phyloP scores from a whole-genome alignment of 1,140 invertebrate species.

The Pogonomyrmex californicus region DNA sequence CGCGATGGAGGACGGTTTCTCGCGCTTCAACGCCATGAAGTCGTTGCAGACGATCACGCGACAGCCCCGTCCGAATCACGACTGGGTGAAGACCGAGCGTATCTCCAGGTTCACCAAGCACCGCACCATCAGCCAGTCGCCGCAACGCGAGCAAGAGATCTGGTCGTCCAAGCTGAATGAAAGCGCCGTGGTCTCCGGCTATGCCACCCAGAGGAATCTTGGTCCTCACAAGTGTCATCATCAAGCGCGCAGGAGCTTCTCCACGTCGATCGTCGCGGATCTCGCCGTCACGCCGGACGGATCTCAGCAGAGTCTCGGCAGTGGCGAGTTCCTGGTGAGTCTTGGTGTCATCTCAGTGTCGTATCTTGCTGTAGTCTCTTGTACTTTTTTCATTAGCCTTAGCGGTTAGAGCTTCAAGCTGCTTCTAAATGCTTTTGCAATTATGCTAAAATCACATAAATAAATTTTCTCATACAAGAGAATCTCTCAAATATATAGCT shows the following conservation, averaged over 20 bases:
- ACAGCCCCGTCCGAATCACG: conserved; percentile 81
- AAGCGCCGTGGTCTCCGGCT: conserved; percentile 68
- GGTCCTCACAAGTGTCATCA: conserved; percentile 78
- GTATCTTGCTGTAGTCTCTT: conserved; percentile 13
- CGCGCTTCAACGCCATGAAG: conserved; percentile 79
- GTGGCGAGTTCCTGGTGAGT: conserved; percentile 81
- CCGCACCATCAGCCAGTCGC: conserved; percentile 80
- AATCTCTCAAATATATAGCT: background rate
- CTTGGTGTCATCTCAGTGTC: conserved; percentile 58
- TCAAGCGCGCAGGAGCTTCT: conserved; percentile 81
- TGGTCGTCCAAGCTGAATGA: conserved; percentile 79
- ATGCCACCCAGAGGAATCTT: conserved; percentile 73
- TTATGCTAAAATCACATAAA: background rate
- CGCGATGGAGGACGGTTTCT: conserved; percentile 79
- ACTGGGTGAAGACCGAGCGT: conserved; percentile 81
- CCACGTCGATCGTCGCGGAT: conserved; percentile 82
- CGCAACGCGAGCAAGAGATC: conserved; percentile 77
- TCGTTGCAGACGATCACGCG: conserved; percentile 79
- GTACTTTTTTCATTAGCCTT: background rate
- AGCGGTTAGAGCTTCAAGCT: background rate
- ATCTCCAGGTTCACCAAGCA: conserved; percentile 81
- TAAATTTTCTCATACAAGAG: background rate
- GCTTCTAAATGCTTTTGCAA: background rate
- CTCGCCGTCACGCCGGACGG: conserved; percentile 78
- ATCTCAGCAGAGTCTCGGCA: conserved; percentile 81